Percentiles rank a stretch among this genome's conserved stretches.
Evolutionary conservation across 2,888 invertebrate genomes (phyloP).

Genomic region (Acanthosoma haemorrhoidale): DNA sequence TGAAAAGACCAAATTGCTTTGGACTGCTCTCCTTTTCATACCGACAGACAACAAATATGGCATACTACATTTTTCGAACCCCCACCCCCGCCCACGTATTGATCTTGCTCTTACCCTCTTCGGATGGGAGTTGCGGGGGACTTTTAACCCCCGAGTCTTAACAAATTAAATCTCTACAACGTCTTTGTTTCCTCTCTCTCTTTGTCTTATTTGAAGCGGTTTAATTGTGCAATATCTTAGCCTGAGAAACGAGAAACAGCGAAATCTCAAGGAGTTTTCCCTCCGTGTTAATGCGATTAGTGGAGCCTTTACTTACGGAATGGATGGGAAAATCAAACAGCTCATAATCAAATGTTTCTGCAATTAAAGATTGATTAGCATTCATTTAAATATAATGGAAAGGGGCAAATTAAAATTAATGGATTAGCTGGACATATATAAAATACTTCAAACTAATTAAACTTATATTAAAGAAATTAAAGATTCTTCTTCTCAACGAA

Average conservation of each 20-base stretch:
- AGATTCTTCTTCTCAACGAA: too few relatives aligned
- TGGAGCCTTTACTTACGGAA: neutral
- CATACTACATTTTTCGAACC: neutral
- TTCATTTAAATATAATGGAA: too few relatives aligned
- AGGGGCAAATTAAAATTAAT: too few relatives aligned
- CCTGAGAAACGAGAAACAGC: neutral
- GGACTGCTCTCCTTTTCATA: too few relatives aligned
- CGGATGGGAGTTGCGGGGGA: neutral
- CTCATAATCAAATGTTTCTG: too few relatives aligned
- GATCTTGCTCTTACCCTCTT: neutral
- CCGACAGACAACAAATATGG: constrained; percentile 9
- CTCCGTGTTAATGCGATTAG: neutral
- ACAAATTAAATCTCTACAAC: constrained; percentile 1
- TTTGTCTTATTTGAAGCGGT: too few relatives aligned
- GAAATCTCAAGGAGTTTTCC: neutral
- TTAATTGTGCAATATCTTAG: neutral
- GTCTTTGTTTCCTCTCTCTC: neutral
- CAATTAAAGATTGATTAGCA: too few relatives aligned
- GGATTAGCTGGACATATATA: too few relatives aligned
- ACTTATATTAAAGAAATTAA: too few relatives aligned
- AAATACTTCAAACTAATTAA: too few relatives aligned
- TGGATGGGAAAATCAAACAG: neutral
- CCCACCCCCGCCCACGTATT: too few relatives aligned
- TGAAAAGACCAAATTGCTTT: too few relatives aligned
- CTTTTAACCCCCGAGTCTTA: constrained; percentile 1